Conservation (phyloP, 1,140 invertebrate species). For the Drosophila gunungcola region DNA sequence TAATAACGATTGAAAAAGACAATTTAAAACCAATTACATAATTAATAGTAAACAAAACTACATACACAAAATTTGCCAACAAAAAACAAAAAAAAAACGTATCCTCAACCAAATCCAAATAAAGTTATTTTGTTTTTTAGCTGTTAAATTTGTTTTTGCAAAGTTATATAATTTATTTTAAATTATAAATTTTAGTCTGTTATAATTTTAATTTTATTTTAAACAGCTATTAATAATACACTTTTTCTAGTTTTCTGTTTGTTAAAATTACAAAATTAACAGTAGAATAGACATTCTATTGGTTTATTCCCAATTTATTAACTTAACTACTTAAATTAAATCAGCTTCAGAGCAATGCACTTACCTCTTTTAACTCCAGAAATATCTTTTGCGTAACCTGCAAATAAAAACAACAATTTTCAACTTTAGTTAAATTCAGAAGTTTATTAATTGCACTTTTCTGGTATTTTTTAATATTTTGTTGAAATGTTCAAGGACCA, state of each 20-base stretch:
- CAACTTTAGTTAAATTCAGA: constrained; percentile 36
- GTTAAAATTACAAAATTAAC: too few species aligned
- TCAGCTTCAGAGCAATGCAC: constrained; percentile 3
- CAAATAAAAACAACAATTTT: constrained; percentile 44
- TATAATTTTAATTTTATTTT: too few species aligned
- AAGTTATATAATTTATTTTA: neutral
- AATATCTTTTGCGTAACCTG: constrained; percentile 85
- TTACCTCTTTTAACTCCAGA: constrained; percentile 84
- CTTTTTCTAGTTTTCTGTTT: too few species aligned
- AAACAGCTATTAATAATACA: too few species aligned
- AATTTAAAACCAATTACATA: neutral
- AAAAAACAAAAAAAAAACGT: too few species aligned
- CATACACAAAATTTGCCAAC: neutral
- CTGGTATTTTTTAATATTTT: constrained; percentile 51
- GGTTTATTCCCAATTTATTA: neutral
- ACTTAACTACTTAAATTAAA: too few species aligned
- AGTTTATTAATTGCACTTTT: constrained; percentile 47
- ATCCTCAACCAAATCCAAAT: too few species aligned
- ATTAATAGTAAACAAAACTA: neutral
- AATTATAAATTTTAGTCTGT: neutral
- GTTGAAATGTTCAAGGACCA: constrained; percentile 30
- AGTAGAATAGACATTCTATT: too few species aligned
- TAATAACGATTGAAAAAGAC: neutral
- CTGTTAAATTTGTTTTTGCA: neutral
- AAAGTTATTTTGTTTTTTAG: too few species aligned